Evolutionary conservation across 2,113 vertebrate species (phyloP), one percentile per base, ranked within the genome.

Genomic region (Lampris megalopsis): DNA sequence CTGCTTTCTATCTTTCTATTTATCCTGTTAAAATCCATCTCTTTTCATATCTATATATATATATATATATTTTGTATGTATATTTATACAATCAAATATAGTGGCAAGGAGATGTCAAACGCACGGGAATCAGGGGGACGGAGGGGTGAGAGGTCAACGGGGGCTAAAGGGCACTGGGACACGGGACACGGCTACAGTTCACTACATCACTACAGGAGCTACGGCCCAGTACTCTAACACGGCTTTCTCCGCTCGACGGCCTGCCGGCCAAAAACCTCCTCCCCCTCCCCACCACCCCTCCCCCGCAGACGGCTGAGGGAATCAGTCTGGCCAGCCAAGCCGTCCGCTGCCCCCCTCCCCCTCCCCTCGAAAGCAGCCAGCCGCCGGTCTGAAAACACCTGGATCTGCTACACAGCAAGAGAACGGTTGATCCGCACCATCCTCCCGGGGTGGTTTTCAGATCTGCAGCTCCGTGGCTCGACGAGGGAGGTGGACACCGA

Each of bases 51-150:
- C 90, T 58, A 72, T 90, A 77, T 92, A 77, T 88, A 86, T 89
- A 81, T 83, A 74, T 91, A 87, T 87, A 24, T 24, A 24, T 24
- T 24, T 81, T 91, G 70, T 90, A 91, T 92, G 86, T 93, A 91
- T 93, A 91, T 93, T 91, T 93, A 91, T 94, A 94, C 89, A 94
- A 84, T 91, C 85, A 88, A 87, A 85, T 90, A 88, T 77, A 90
- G 60, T 82, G 84, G 83, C 86, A 88, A 83, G 88, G 92, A 92
- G 85, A 89, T 89, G 82, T 89, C 79, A 87, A 89, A 92, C 86
- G 87, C 85, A 83, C 90, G 91, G 84, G 87, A 90, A 90, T 81
- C 80, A 86, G 86, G 90, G 75, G 86, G 74, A 84, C 79, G 76
- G 82, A 84, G 80, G 76, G 82, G 74, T 85, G 80, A 86, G 83